These are phyloP conservation scores for Alexandromys fortis DNA, from an alignment of 2,113 vertebrate species.

Conservation along the genomic window DNA sequence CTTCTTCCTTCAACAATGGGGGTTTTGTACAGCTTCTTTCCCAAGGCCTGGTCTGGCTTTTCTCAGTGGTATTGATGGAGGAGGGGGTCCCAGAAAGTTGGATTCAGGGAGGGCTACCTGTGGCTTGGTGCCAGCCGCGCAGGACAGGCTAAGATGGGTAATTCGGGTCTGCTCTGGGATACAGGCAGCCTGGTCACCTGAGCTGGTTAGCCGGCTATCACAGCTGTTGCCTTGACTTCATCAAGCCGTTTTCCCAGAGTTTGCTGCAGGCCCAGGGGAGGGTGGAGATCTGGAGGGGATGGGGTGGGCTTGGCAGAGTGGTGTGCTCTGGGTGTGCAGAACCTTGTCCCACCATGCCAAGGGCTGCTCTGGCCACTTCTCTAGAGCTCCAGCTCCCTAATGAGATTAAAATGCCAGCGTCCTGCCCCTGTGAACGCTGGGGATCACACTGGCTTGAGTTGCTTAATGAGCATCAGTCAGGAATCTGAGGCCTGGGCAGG, in stretches of 20 bases:
- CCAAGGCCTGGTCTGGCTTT: constrained; percentile 77
- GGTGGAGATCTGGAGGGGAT: constrained; percentile 1
- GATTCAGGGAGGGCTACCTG: constrained; percentile 44
- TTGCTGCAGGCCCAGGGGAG: not conserved
- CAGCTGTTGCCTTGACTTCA: not conserved
- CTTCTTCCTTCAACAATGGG: constrained; percentile 86
- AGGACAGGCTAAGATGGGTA: constrained; percentile 55
- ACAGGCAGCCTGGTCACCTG: constrained; percentile 38
- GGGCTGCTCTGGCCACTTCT: not conserved
- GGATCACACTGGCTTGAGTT: constrained; percentile 54
- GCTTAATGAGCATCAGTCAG: constrained; percentile 79
- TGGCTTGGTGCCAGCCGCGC: constrained; percentile 61
- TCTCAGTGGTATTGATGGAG: constrained; percentile 47
- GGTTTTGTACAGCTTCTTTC: constrained; percentile 82
- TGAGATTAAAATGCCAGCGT: constrained; percentile 69
- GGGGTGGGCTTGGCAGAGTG: not conserved
- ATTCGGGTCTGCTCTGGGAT: constrained; percentile 50
- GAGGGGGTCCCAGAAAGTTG: constrained; percentile 48
- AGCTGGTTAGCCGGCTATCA: constrained; percentile 55
- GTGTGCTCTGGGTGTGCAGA: not conserved
- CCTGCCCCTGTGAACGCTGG: constrained; percentile 78
- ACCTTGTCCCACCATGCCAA: constrained; percentile 10
- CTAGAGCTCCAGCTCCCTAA: constrained; percentile 71
- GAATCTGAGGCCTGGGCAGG: constrained; percentile 65
- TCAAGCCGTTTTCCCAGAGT: constrained; percentile 14